Evolutionary conservation across 2,888 invertebrate genomes (phyloP).

Genomic region (Platynereis dumerilii): DNA sequence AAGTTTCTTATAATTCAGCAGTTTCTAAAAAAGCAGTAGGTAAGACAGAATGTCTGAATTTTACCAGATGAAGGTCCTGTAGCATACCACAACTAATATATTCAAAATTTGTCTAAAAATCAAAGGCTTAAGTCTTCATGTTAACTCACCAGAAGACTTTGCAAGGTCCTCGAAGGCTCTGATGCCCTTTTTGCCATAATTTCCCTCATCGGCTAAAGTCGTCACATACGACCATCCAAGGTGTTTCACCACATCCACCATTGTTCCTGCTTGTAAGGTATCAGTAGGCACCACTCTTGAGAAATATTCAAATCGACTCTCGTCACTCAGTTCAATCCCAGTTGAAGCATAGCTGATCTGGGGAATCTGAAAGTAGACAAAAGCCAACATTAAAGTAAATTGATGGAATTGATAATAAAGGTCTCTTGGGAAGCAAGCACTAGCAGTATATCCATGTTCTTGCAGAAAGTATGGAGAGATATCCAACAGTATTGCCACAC

Average conservation of each 20-base stretch:
- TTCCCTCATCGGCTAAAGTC: slow-evolving; percentile 78
- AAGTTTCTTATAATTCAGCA: too few relatives aligned
- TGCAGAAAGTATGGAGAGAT: too few relatives aligned
- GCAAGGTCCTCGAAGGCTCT: slow-evolving; percentile 60
- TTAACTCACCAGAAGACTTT: slow-evolving; percentile 45
- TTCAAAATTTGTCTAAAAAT: too few relatives aligned
- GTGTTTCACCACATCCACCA: slow-evolving; percentile 75
- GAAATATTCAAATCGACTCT: slow-evolving; percentile 76
- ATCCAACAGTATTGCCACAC: too few relatives aligned
- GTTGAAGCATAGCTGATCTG: slow-evolving; percentile 77
- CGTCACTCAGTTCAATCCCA: slow-evolving; percentile 76
- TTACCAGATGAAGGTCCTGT: too few relatives aligned
- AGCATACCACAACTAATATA: too few relatives aligned
- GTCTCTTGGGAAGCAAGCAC: too few relatives aligned
- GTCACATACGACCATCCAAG: slow-evolving; percentile 80
- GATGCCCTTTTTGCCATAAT: slow-evolving; percentile 76
- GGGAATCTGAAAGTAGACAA: slow-evolving; percentile 70
- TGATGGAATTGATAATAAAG: too few relatives aligned
- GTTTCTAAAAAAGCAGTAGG: too few relatives aligned
- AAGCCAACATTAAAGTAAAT: neutral
- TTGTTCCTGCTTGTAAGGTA: slow-evolving; percentile 67
- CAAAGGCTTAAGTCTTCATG: too few relatives aligned
- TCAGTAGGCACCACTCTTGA: slow-evolving; percentile 70
- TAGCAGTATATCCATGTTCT: too few relatives aligned
- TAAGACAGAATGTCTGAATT: too few relatives aligned